Conservation (phyloP, 2,888 invertebrate genomes). For the Trichopoda pennipes region DNA sequence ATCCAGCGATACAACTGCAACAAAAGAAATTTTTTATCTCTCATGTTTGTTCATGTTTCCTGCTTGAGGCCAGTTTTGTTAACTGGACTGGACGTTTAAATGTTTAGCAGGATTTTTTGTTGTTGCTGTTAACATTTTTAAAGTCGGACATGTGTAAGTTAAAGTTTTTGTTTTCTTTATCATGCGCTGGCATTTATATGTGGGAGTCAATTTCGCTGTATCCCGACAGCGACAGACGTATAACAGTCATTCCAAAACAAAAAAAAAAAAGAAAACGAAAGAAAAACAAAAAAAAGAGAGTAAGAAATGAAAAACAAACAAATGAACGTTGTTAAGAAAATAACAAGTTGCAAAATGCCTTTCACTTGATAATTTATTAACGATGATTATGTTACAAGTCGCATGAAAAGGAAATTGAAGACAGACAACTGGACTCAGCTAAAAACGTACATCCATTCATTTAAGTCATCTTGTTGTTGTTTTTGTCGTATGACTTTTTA, state of each 20-base stretch:
- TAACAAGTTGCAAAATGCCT: slow-evolving; percentile 70
- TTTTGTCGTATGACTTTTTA: slow-evolving; percentile 12
- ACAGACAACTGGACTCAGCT: slow-evolving; percentile 35
- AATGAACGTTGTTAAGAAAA: slow-evolving; percentile 28
- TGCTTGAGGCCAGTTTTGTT: slow-evolving; percentile 54
- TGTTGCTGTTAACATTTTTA: background rate
- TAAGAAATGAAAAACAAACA: slow-evolving; percentile 14
- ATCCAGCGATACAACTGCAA: background rate
- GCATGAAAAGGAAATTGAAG: slow-evolving; percentile 65
- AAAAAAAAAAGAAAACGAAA: slow-evolving; percentile 13
- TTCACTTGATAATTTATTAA: slow-evolving; percentile 71
- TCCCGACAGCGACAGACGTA: slow-evolving; percentile 42
- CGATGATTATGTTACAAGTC: slow-evolving; percentile 64
- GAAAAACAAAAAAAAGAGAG: background rate
- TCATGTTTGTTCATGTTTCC: slow-evolving; percentile 57
- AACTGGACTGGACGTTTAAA: slow-evolving; percentile 55
- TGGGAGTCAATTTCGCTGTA: slow-evolving; percentile 66
- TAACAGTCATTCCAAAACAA: background rate
- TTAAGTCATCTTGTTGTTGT: slow-evolving; percentile 10
- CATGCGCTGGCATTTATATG: slow-evolving; percentile 34
- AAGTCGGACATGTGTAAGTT: slow-evolving; percentile 36
- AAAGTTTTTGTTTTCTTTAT: slow-evolving; percentile 9
- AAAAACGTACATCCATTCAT: slow-evolving; percentile 5
- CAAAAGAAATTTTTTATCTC: slow-evolving; percentile 10
- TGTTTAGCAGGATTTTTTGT: slow-evolving; percentile 27